These are phyloP conservation scores for Esox masquinongy DNA, from an alignment of 2,797 vertebrate species.

Conservation along the genomic window DNA sequence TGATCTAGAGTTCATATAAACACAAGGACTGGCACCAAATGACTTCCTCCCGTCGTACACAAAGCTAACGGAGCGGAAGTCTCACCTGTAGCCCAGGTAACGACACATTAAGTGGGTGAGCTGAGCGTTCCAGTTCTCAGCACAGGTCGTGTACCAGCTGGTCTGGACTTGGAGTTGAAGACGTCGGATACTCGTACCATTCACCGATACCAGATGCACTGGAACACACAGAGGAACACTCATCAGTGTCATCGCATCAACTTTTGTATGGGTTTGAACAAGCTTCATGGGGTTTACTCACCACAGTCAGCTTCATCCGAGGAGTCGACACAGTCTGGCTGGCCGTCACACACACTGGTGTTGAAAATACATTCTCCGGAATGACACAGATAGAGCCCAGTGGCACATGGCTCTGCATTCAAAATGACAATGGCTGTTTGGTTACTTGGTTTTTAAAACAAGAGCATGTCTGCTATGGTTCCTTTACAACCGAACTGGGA, in stretches of 20 bases:
- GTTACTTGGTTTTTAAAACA: not conserved
- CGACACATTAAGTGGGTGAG: slow-evolving; percentile 79
- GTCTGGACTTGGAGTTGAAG: slow-evolving; percentile 75
- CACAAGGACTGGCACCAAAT: not conserved
- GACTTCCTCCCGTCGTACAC: not conserved
- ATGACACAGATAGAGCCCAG: slow-evolving; percentile 76
- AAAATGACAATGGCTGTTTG: not conserved
- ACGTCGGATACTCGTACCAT: slow-evolving; percentile 53
- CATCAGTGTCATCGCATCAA: not conserved
- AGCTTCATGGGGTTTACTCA: slow-evolving; percentile 55
- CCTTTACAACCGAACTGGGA: not conserved
- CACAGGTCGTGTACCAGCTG: slow-evolving; percentile 74
- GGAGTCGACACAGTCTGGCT: slow-evolving; percentile 78
- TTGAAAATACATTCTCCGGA: slow-evolving; percentile 78
- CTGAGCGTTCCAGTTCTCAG: slow-evolving; percentile 74
- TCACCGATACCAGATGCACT: slow-evolving; percentile 77
- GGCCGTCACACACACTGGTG: slow-evolving; percentile 73
- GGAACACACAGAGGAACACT: slow-evolving; percentile 18
- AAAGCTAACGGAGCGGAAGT: not conserved
- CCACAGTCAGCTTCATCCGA: slow-evolving; percentile 86
- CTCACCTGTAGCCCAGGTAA: slow-evolving; percentile 78
- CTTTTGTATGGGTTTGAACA: not conserved
- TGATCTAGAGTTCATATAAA: slow-evolving; percentile 62
- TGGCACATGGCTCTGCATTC: slow-evolving; percentile 75
- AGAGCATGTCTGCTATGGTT: not conserved